Conservation (phyloP, 2,888 invertebrate species). For the Monochamus alternatus region DNA sequence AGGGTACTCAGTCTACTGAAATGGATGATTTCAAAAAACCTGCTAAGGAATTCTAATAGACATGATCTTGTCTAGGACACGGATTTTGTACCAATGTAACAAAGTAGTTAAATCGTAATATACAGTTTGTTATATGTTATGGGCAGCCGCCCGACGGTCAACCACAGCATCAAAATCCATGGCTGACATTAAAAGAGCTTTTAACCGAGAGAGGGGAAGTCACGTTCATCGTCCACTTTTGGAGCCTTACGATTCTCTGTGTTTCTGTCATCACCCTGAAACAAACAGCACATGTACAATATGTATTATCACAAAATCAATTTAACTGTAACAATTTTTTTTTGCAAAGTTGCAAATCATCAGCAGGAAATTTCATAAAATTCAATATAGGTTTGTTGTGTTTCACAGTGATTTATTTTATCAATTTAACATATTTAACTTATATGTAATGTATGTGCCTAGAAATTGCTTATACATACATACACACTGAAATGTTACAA, state of each 20-base stretch:
- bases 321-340: no score
- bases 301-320: neutral
- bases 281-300: slow-evolving; percentile 32
- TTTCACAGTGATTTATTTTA: no score
- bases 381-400: no score
- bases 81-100: slow-evolving; percentile 66
- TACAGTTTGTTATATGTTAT: slow-evolving; percentile 56
- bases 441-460: no score
- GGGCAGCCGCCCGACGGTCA: slow-evolving; percentile 47
- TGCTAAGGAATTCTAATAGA: slow-evolving; percentile 56
- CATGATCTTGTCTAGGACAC: slow-evolving; percentile 61
- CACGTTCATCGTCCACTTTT: slow-evolving; percentile 95
- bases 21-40: slow-evolving; percentile 56
- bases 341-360: no score
- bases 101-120: slow-evolving; percentile 64
- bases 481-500: neutral
- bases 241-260: slow-evolving; percentile 74
- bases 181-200: slow-evolving; percentile 49
- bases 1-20: slow-evolving; percentile 66
- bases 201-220: slow-evolving; percentile 95
- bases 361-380: no score
- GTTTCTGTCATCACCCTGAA: slow-evolving; percentile 61
- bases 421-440: no score
- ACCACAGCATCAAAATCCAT: slow-evolving; percentile 46
- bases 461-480: neutral